Evolutionary conservation across 2,888 invertebrate species (phyloP).

Genomic region (Lutraria lutraria): DNA sequence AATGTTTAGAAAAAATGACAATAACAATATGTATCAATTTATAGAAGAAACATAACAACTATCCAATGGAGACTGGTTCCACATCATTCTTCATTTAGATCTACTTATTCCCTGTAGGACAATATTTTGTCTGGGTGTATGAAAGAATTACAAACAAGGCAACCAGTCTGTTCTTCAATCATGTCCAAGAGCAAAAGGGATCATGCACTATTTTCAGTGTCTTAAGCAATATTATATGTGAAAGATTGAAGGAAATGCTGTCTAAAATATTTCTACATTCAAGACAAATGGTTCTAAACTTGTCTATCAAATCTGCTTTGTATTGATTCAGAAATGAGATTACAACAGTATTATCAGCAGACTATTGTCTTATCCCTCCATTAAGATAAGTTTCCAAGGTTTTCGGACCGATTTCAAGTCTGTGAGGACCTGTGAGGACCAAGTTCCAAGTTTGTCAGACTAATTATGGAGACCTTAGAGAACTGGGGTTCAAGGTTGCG

Average conservation of each 20-base stretch:
- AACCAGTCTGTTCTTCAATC: not conserved
- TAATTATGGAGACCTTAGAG: no score
- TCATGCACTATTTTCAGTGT: not conserved
- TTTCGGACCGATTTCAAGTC: no score
- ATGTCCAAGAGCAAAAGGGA: not conserved
- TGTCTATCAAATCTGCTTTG: constrained; percentile 7
- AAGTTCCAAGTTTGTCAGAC: no score
- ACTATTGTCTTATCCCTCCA: not conserved
- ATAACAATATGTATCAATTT: constrained; percentile 9
- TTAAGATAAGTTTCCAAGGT: not conserved
- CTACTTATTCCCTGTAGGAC: not conserved
- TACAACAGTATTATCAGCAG: not conserved
- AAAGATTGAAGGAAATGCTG: not conserved
- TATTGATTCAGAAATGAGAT: not conserved
- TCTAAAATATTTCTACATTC: not conserved
- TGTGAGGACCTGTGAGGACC: no score
- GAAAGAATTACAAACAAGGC: not conserved
- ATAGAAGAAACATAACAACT: constrained; percentile 7
- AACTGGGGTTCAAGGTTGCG: no score
- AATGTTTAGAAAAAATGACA: not conserved
- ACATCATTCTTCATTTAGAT: constrained; percentile 13
- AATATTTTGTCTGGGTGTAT: not conserved
- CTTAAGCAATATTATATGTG: not conserved
- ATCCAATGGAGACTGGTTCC: not conserved
- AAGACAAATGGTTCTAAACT: not conserved